These are phyloP conservation scores for Alaudala cheleensis DNA, from an alignment of 2,113 vertebrate genomes.

Conservation along the genomic window DNA sequence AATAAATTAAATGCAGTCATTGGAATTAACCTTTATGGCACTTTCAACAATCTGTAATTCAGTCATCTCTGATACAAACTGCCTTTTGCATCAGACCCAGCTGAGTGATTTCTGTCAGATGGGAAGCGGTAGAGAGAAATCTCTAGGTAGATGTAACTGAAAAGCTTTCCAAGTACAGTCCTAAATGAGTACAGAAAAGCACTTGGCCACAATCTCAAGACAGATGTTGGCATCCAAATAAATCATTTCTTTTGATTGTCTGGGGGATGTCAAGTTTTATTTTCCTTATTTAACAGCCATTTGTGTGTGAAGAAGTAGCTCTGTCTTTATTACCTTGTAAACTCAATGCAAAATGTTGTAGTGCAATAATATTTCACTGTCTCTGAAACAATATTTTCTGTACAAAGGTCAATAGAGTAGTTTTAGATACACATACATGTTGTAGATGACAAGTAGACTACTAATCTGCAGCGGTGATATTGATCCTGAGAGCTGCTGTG, in stretches of 20 bases:
- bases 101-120: constrained; percentile 74
- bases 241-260: constrained; percentile 72
- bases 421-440: not conserved
- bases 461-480: not conserved
- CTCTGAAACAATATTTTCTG: constrained; percentile 4
- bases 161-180: constrained; percentile 67
- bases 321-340: constrained; percentile 31
- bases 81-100: constrained; percentile 73
- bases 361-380: not conserved
- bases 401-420: not conserved
- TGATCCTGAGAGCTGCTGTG: constrained; percentile 21
- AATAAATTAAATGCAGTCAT: constrained; percentile 68
- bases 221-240: constrained; percentile 73
- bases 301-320: constrained; percentile 56
- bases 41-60: constrained; percentile 68
- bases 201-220: constrained; percentile 56
- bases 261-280: constrained; percentile 60
- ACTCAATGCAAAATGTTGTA: not conserved
- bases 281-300: constrained; percentile 67
- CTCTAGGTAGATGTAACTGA: constrained; percentile 66
- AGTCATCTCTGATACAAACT: constrained; percentile 66
- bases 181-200: constrained; percentile 57
- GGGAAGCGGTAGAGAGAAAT: constrained; percentile 63
- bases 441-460: not conserved
- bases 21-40: constrained; percentile 60